phyloP scores from a whole-genome alignment of 2,113 vertebrate species.

The Cisticola juncidis region DNA sequence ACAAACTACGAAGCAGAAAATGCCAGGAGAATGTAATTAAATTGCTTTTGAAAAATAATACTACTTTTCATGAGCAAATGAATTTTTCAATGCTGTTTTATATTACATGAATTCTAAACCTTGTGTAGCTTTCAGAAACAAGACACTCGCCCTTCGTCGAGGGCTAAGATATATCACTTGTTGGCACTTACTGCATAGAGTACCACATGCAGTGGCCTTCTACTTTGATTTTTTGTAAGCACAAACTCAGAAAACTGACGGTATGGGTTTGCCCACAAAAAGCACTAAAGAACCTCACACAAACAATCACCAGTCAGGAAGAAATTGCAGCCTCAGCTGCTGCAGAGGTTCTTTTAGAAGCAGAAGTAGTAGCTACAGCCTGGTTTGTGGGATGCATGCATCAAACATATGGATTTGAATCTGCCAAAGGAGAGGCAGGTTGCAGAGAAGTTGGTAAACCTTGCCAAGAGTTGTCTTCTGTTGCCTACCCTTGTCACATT shows the following conservation, averaged over 20 bases:
- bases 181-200: not conserved
- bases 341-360: not conserved
- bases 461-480: not conserved
- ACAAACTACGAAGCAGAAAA: not conserved
- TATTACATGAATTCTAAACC: not conserved
- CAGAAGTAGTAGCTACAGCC: not conserved
- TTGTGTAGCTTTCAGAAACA: not conserved
- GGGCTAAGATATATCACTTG: not conserved
- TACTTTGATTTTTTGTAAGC: not conserved
- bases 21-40: not conserved
- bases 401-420: not conserved
- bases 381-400: not conserved
- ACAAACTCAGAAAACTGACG: not conserved
- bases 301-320: not conserved
- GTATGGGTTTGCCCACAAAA: not conserved
- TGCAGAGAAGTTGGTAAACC: not conserved
- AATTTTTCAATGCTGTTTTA: not conserved
- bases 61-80: not conserved
- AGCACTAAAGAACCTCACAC: not conserved
- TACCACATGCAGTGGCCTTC: not conserved
- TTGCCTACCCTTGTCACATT: not conserved
- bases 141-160: not conserved
- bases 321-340: not conserved
- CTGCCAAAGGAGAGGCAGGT: not conserved
- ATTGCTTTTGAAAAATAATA: not conserved